Evolutionary conservation across 2,888 invertebrate species (phyloP).

Genomic region (Andricus curvator): DNA sequence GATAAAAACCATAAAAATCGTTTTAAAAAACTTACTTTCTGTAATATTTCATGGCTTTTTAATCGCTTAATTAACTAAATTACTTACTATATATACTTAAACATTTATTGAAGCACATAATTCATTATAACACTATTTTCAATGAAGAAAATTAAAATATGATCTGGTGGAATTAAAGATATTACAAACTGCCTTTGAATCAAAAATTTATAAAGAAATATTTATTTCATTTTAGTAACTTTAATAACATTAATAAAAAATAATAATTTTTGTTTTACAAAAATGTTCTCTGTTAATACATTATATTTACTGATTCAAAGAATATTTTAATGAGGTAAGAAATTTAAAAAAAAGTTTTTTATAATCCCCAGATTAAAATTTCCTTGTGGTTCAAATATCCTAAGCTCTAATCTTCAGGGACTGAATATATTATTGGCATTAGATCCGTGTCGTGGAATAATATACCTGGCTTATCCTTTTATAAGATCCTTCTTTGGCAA

Average conservation of each 20-base stretch:
- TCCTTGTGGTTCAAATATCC: not conserved
- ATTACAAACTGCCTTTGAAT: too few species aligned
- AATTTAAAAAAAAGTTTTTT: not conserved
- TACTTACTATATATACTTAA: not conserved
- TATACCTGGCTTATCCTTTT: slow-evolving; percentile 59
- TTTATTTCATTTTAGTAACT: too few species aligned
- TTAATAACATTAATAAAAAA: too few species aligned
- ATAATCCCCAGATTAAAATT: not conserved
- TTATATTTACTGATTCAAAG: not conserved
- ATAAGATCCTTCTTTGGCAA: slow-evolving; percentile 58
- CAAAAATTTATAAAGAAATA: too few species aligned
- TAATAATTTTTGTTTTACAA: too few species aligned
- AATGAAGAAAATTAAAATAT: too few species aligned
- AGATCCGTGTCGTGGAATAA: slow-evolving; percentile 44
- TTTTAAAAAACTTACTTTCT: rapidly evolving
- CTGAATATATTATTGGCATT: slow-evolving; percentile 22
- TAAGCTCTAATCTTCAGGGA: not conserved
- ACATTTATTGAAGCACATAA: too few species aligned
- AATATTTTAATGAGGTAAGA: not conserved
- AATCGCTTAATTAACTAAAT: not conserved
- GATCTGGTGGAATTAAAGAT: too few species aligned
- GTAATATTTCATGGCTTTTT: not conserved
- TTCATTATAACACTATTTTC: too few species aligned
- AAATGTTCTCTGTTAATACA: too few species aligned
- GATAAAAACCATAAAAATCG: not conserved